phyloP scores from a whole-genome alignment of 2,113 vertebrate genomes.

The Sorex araneus region DNA sequence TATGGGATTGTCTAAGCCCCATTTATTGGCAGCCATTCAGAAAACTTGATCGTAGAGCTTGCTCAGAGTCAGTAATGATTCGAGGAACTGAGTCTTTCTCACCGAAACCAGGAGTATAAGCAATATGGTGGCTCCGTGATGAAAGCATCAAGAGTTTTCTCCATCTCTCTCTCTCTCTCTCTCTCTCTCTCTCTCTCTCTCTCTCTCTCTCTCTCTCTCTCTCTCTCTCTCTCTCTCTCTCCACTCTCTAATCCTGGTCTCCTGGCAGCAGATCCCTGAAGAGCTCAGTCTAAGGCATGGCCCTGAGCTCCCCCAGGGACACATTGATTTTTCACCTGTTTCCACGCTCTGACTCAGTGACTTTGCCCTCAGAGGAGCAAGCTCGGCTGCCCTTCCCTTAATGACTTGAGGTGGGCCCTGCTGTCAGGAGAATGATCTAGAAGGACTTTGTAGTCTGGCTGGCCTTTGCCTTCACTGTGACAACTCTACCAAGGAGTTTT shows the following conservation, averaged over 20 bases:
- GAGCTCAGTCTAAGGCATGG: fast-evolving
- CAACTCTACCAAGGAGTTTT: fast-evolving
- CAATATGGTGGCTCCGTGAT: background rate
- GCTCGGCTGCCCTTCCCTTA: background rate
- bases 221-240: fast-evolving
- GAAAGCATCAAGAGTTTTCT: background rate
- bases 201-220: no score
- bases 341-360: background rate
- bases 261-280: background rate
- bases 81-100: background rate
- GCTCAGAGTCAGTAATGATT: background rate
- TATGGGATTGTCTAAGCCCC: slow-evolving; percentile 57
- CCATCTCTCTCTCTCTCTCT: fast-evolving
- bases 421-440: background rate
- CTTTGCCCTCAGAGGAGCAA: background rate
- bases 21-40: slow-evolving; percentile 46
- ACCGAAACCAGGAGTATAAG: background rate
- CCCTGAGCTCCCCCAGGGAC: no score
- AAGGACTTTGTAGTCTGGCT: fast-evolving
- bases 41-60: slow-evolving; percentile 17
- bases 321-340: background rate
- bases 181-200: fast-evolving
- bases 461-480: background rate
- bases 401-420: background rate
- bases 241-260: fast-evolving